Percentiles rank a stretch among this genome's conserved stretches.
Evolutionary conservation across 2,888 invertebrate species (phyloP).

Genomic region (Mythimna vitellina): DNA sequence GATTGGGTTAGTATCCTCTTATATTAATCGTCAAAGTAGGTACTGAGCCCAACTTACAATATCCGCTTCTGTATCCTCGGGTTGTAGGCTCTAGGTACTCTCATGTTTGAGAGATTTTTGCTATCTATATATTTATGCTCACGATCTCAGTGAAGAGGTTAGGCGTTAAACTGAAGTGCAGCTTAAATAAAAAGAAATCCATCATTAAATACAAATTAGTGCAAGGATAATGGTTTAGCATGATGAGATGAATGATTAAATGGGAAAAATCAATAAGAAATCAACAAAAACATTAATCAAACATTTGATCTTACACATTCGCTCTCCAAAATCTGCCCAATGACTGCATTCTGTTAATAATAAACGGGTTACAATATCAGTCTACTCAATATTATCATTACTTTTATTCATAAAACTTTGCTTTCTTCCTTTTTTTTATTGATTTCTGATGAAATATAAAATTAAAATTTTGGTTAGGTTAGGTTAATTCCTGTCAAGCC

Average conservation of each 20-base stretch:
- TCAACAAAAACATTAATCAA: conserved; percentile 4
- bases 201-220: conserved; percentile 33
- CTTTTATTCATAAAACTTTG: conserved; percentile 7
- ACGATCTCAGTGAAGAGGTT: conserved; percentile 33
- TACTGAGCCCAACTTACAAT: conserved; percentile 74
- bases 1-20: conserved; percentile 11
- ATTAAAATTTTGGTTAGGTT: too few species aligned
- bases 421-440: not conserved
- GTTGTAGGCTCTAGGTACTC: conserved; percentile 76
- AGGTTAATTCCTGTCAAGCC: too few species aligned
- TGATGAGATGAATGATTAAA: conserved; percentile 37
- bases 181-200: conserved; percentile 40
- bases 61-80: conserved; percentile 74
- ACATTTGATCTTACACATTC: conserved; percentile 78
- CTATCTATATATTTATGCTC: conserved; percentile 14
- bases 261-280: conserved; percentile 18
- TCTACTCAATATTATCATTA: not conserved
- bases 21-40: conserved; percentile 1
- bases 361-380: not conserved
- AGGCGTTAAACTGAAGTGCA: conserved; percentile 31
- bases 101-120: conserved; percentile 65
- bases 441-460: too few species aligned
- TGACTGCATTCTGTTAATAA: conserved; percentile 60
- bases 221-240: conserved; percentile 39
- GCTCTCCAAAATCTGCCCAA: conserved; percentile 82